Conservation (phyloP, 2,888 invertebrate genomes). For the Pycnomerus fuliginosus region DNA sequence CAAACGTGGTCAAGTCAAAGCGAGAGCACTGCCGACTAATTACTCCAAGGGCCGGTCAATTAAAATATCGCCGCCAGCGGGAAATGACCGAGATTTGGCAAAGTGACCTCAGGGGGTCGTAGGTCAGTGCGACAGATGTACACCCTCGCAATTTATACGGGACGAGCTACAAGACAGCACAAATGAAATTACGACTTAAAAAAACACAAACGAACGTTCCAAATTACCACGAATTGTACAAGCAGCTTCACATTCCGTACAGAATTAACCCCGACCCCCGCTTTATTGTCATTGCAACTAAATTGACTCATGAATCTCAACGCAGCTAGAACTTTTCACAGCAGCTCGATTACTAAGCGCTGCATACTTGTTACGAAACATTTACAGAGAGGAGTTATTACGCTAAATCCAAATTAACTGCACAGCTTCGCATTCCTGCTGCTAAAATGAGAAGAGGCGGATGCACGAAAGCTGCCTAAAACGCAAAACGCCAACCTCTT, state of each 20-base stretch:
- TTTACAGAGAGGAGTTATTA: slow-evolving; percentile 21
- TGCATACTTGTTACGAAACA: slow-evolving; percentile 30
- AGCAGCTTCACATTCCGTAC: slow-evolving; percentile 35
- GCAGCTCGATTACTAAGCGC: slow-evolving; percentile 23
- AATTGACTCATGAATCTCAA: slow-evolving; percentile 51
- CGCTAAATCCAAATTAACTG: slow-evolving; percentile 15
- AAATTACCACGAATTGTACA: slow-evolving; percentile 25
- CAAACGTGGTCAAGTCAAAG: slow-evolving; percentile 31
- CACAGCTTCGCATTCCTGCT: slow-evolving; percentile 5
- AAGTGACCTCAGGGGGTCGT: slow-evolving; percentile 36
- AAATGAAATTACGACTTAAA: slow-evolving; percentile 17
- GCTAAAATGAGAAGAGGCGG: no score
- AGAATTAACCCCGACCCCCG: slow-evolving; percentile 41
- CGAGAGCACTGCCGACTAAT: slow-evolving; percentile 34
- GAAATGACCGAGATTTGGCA: slow-evolving; percentile 39
- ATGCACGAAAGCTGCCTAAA: no score
- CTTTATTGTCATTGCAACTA: slow-evolving; percentile 49
- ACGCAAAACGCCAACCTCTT: no score
- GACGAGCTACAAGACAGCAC: slow-evolving; percentile 10
- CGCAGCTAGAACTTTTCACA: slow-evolving; percentile 37
- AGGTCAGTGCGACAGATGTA: slow-evolving; percentile 34
- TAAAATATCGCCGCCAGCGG: slow-evolving; percentile 36
- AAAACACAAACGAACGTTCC: slow-evolving; percentile 14
- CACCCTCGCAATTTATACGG: slow-evolving; percentile 14
- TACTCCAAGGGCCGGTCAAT: slow-evolving; percentile 43